phyloP scores from a whole-genome alignment of 2,113 vertebrate species.

The Leiothrix lutea region DNA sequence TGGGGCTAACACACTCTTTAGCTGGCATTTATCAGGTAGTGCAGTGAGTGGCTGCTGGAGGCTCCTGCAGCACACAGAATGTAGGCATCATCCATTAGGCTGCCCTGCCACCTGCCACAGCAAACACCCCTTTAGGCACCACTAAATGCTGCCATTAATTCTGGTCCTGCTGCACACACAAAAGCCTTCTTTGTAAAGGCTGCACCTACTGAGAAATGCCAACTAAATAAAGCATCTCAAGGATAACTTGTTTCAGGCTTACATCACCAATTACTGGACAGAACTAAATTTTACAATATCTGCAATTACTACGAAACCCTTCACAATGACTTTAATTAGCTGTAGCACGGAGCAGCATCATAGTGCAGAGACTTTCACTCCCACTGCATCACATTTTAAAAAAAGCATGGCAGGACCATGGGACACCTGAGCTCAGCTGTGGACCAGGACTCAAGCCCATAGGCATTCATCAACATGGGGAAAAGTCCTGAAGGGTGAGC shows the following conservation, averaged over 20 bases:
- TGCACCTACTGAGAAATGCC: constrained; percentile 25
- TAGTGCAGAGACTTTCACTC: not conserved
- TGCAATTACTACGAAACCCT: constrained; percentile 18
- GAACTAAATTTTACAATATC: constrained; percentile 28
- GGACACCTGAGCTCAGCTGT: not conserved
- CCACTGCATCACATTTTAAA: not conserved
- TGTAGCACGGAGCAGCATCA: not conserved
- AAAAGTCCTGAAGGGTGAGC: not conserved
- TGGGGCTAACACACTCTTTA: not conserved
- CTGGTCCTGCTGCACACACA: constrained; percentile 2
- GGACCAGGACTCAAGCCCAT: not conserved
- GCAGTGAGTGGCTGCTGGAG: not conserved
- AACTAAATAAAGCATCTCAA: constrained; percentile 41
- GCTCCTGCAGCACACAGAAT: not conserved
- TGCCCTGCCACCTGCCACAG: not conserved
- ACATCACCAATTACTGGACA: constrained; percentile 26
- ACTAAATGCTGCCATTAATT: constrained; percentile 27
- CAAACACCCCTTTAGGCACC: not conserved
- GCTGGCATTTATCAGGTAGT: not conserved
- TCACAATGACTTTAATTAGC: constrained; percentile 27
- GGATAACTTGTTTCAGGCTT: constrained; percentile 31
- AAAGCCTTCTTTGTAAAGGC: constrained; percentile 15
- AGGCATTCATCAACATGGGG: not conserved
- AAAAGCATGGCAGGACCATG: not conserved
- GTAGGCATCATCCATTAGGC: not conserved